Evolutionary conservation across 2,797 vertebrate species (phyloP), one percentile per base, ranked within the genome.

Genomic region (Falco berigora): DNA sequence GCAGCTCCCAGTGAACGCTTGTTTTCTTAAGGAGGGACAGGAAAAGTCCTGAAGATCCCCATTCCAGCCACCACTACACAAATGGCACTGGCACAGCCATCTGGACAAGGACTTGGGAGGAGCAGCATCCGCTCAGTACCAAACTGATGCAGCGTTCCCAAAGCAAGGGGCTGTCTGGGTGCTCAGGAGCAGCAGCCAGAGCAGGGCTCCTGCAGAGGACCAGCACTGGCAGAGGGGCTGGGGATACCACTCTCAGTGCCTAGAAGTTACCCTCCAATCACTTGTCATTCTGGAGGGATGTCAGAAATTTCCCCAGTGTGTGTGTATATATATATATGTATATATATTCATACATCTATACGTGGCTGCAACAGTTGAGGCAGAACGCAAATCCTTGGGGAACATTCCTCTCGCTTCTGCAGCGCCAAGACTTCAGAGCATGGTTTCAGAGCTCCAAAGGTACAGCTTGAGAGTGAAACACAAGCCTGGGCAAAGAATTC

Each of bases 401-500:
- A 94, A 86, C 95, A 94, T 96, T 96, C 92, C 87, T 92, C 92
- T 95, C 0, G 0, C 77, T 88, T 92, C 66, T 94, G 79, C 89
- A 62, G 89, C 0, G 84, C 95, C 95, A 96, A 94, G 91, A 95
- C 82, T 94, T 88, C 82, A 25, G 91, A 75, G 76, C 87, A 86
- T 28, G 86, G 91, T 85, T 34, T 85, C 81, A 50, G 74, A 86
- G 72, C 84, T 78, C 91, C 79, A 40, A 94, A 96, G 95, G 96
- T 95, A 96, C 23, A 0, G 92, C 95, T 75, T 5, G 11, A 94
- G 91, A 66, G 79, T 94, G 96, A 96, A 97, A 97, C 90, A 94
- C 69, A 94, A 97, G 91, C 94, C 92, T 20, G 69, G 58, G 76
- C 3, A 5, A 78, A 80, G 94, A 95, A 96, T 97, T 96, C 94